A percentile compares a stretch with the other conserved stretches of the same genome.
Evolutionary conservation across 2,113 vertebrate genomes (phyloP).

Genomic region (Emberiza fucata): DNA sequence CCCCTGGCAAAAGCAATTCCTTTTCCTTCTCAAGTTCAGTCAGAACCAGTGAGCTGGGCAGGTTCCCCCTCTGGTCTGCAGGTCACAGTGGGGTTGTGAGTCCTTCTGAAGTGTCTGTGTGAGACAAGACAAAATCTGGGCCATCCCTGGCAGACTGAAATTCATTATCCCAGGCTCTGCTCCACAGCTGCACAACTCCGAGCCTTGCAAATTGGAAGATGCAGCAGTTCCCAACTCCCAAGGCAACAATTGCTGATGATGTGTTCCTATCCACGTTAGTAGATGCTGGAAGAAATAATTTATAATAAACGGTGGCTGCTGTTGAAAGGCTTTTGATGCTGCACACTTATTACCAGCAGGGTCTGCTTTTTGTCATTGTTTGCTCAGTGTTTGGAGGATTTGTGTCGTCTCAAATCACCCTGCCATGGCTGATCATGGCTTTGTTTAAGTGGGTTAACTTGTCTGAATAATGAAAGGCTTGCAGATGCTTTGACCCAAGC

Average conservation of each 20-base stretch:
- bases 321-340: background rate
- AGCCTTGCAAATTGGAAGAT: background rate
- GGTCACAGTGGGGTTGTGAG: background rate
- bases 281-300: background rate
- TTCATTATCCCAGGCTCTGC: background rate
- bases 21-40: background rate
- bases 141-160: background rate
- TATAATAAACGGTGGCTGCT: background rate
- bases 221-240: background rate
- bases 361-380: conserved; percentile 6
- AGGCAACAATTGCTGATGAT: background rate
- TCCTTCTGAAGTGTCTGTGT: background rate
- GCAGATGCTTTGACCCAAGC: background rate
- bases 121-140: background rate
- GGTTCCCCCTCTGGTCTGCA: background rate
- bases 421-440: background rate
- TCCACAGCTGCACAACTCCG: background rate
- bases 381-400: background rate
- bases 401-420: background rate
- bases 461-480: background rate
- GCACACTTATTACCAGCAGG: background rate
- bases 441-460: conserved; percentile 25
- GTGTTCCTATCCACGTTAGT: background rate
- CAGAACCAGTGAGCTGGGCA: background rate
- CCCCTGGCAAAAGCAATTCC: background rate